Percentiles rank a stretch among this genome's conserved stretches.
Evolutionary conservation across 2,888 invertebrate genomes (phyloP).

Genomic region (Maniola hyperantus): DNA sequence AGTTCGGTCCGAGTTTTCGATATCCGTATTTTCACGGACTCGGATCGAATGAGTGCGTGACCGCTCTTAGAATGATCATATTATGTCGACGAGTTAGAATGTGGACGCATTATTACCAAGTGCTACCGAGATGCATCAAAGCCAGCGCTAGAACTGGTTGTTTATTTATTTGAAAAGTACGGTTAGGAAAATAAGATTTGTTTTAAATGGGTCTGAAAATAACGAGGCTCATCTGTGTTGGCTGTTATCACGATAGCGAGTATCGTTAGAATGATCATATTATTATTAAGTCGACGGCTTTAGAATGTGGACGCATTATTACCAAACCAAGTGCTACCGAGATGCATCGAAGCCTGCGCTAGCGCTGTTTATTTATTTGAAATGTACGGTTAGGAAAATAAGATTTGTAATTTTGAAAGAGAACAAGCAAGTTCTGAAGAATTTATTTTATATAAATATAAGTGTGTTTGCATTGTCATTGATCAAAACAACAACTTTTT

Average conservation of each 20-base stretch:
- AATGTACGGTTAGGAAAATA: constrained; percentile 22
- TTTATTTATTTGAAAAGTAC: constrained; percentile 26
- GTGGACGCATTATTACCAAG: constrained; percentile 42
- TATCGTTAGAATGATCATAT: constrained; percentile 40
- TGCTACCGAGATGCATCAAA: constrained; percentile 34
- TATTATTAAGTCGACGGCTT: constrained; percentile 38
- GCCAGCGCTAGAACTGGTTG: constrained; percentile 20
- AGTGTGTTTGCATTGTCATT: too few relatives aligned
- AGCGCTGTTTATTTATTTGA: constrained; percentile 23
- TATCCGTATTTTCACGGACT: too few relatives aligned
- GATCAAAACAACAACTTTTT: too few relatives aligned
- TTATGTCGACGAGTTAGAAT: constrained; percentile 39
- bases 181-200: constrained; percentile 14
- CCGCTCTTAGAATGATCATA: constrained; percentile 38
- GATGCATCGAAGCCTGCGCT: constrained; percentile 32
- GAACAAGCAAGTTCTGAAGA: too few relatives aligned
- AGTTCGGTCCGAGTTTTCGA: too few relatives aligned
- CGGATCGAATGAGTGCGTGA: too few relatives aligned
- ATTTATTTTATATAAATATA: too few relatives aligned
- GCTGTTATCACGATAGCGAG: constrained; percentile 31
- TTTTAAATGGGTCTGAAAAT: constrained; percentile 34
- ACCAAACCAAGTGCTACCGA: constrained; percentile 35
- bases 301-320: constrained; percentile 42
- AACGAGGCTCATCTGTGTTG: constrained; percentile 39
- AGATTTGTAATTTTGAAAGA: too few relatives aligned